Evolutionary conservation across 2,797 vertebrate species (phyloP).

Genomic region (Sebastes variabilis): DNA sequence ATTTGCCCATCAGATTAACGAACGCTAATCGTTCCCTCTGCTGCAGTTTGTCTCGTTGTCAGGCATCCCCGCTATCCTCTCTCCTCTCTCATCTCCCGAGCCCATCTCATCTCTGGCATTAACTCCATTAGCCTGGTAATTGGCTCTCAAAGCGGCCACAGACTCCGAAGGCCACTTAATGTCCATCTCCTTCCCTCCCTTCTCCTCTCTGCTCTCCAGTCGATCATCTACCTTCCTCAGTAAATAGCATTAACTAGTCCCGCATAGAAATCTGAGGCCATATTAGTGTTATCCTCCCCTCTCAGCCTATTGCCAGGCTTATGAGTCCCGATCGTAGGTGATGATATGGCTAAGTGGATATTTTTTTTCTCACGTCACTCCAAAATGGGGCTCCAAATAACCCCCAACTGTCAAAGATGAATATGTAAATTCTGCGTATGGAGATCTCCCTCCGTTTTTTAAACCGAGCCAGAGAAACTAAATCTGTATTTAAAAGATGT

Average conservation of each 20-base stretch:
- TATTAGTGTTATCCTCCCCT: conserved; percentile 84
- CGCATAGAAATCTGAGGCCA: conserved; percentile 80
- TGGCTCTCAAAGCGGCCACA: conserved; percentile 75
- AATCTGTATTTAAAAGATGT: conserved; percentile 78
- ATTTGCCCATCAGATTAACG: conserved; percentile 78
- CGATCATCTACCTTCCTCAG: conserved; percentile 82
- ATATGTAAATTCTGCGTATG: conserved; percentile 84
- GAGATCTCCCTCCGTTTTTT: conserved; percentile 76
- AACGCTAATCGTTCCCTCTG: conserved; percentile 65
- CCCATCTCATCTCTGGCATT: conserved; percentile 80
- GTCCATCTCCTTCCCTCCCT: conserved; percentile 68
- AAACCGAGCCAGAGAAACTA: conserved; percentile 71
- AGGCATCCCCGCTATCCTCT: conserved; percentile 40
- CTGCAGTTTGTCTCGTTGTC: conserved; percentile 71
- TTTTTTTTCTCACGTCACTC: conserved; percentile 76
- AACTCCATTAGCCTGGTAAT: conserved; percentile 84
- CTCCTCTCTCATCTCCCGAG: conserved; percentile 58
- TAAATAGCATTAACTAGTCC: conserved; percentile 84
- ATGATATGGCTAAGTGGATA: conserved; percentile 86
- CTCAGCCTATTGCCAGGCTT: conserved; percentile 82
- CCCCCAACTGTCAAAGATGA: conserved; percentile 80
- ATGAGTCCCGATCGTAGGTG: conserved; percentile 76
- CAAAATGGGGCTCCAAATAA: conserved; percentile 79
- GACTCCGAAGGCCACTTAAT: conserved; percentile 75
- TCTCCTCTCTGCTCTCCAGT: conserved; percentile 63